phyloP scores from a whole-genome alignment of 64 coral and sea anemone genomes.

The Orbicella faveolata region DNA sequence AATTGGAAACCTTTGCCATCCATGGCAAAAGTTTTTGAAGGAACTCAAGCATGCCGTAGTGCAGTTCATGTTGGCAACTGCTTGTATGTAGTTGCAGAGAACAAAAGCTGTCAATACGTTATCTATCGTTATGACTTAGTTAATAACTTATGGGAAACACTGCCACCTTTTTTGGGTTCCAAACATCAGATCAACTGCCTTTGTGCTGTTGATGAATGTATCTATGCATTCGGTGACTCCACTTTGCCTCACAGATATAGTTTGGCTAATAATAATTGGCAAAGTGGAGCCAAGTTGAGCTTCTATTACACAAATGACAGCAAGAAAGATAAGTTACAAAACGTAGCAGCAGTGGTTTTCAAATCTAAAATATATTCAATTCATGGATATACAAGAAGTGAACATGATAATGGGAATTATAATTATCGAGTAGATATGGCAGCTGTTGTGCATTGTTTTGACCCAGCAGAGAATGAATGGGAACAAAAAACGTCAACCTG shows the following conservation, averaged over 20 bases:
- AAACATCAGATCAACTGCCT: background rate
- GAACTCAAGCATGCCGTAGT: background rate
- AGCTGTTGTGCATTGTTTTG: background rate
- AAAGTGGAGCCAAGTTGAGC: background rate
- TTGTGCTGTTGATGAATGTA: background rate
- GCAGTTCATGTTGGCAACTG: background rate
- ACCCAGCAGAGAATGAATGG: background rate
- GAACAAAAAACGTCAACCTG: background rate
- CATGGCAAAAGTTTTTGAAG: background rate
- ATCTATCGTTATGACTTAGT: constrained; percentile 11
- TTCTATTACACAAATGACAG: background rate
- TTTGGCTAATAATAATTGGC: background rate
- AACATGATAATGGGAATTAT: background rate
- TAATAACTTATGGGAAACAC: background rate
- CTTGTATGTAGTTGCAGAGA: constrained; percentile 1
- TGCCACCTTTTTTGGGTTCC: background rate
- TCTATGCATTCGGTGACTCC: background rate
- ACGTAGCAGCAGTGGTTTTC: background rate
- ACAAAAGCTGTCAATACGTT: accelerated
- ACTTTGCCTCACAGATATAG: background rate
- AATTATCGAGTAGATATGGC: background rate
- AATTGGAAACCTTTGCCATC: background rate
- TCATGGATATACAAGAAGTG: background rate
- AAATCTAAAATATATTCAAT: constrained; percentile 1
- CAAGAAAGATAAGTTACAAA: background rate